These are phyloP conservation scores for Sebastes glaucus DNA, from an alignment of 2,797 vertebrate species.

Conservation along the genomic window DNA sequence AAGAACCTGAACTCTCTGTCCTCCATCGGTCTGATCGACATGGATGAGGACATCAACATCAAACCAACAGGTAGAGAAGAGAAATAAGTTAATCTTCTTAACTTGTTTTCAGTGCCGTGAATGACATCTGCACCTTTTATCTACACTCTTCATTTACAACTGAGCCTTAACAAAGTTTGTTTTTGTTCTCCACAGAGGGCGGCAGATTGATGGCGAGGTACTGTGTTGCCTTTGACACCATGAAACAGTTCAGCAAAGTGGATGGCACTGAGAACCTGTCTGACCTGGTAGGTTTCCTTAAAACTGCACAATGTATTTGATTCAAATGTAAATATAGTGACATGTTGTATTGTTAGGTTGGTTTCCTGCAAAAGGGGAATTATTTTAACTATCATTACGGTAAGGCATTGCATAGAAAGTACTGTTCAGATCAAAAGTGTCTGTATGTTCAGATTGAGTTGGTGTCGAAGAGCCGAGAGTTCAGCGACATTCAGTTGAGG, in stretches of 20 bases:
- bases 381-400: background rate
- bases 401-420: background rate
- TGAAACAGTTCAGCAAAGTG: constrained; percentile 90
- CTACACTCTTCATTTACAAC: background rate
- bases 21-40: constrained; percentile 89
- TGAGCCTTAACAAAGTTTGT: background rate
- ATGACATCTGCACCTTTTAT: background rate
- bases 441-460: constrained; percentile 84
- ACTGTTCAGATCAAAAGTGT: background rate
- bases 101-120: background rate
- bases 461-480: constrained; percentile 91
- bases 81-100: background rate
- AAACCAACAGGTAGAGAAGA: constrained; percentile 89
- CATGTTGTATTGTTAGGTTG: background rate
- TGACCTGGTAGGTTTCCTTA: constrained; percentile 87
- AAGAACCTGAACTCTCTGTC: constrained; percentile 95
- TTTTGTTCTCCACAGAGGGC: constrained; percentile 79
- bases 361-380: background rate
- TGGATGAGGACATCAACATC: constrained; percentile 94
- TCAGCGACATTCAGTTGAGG: constrained; percentile 91
- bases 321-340: background rate
- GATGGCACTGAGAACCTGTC: constrained; percentile 89
- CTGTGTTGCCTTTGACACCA: constrained; percentile 95
- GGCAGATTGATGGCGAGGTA: constrained; percentile 95
- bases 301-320: background rate